Base-by-base conservation (phyloP, 2,888 invertebrate genomes). In the Lepidochrysops patricia region DNA sequence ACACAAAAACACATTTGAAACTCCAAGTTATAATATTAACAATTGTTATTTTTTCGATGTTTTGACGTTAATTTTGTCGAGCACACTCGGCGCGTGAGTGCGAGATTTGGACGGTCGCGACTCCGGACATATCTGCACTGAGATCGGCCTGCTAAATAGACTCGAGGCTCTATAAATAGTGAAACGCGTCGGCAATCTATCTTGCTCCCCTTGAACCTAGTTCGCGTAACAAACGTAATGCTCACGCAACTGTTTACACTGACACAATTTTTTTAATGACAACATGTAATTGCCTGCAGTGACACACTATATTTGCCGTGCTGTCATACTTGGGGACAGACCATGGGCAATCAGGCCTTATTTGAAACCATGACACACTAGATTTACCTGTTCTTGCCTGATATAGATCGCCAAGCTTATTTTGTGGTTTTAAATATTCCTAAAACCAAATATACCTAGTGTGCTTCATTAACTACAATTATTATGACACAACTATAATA, bases 191-290 rank as follows among this genome's bases (percentile, higher is more conserved):
- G 79, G 80, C 81, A 77, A 79, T 82, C 75, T 77, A 77, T 84
- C 84, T 75, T 80, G 88, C 77, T 89, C 82, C 87, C 89, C 89
- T 89, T 89, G 89, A 89, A 89, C 89, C 88, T 85, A 84, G 77
- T 76, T 76, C 75, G 75, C 72, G 74, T 76, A 73, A 75, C 75
- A 76, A 74, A 76, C 84, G 81, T 84, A 84, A 84, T 77, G 73
- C 71, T 76, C 71, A 74, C 76, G 75, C 83, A 84, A 86, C 84
- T 84, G 82, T 74, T 81, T 79, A 71, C 74, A 79, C 83, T 87
- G 87, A 87, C 88, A 87, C 76, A 86, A 82, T 82, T 87, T 84
- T 83, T 80, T 84, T 9, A 84, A 83, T 78, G 82, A 82, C 79
- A 76, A 77, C 74, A 75, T 78, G 79, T 76, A 75, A 78, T 54